Base-by-base conservation (phyloP, 2,113 vertebrate species). In the Bolborhynchus lineola region DNA sequence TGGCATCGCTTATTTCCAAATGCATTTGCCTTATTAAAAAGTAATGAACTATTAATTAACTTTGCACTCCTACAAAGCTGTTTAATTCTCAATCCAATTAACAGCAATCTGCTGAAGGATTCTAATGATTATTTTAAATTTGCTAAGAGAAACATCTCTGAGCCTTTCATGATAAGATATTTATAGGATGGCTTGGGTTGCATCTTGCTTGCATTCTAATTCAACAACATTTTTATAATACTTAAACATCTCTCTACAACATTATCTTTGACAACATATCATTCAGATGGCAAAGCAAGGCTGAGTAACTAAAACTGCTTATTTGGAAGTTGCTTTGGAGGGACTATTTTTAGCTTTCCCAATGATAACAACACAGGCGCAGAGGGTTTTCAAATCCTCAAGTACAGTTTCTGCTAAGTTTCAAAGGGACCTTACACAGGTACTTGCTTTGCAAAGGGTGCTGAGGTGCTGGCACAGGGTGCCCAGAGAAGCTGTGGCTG, bases 1-100 rank as follows among this genome's bases (percentile, higher is more conserved):
- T 88, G 57, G 93, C 97, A 97, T 97, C 95, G 95, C 96, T 94
- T 97, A 96, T 97, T 98, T 98, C 97, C 94, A 97, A 97, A 98
- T 97, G 97, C 98, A 96, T 97, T 97, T 97, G 95, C 94, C 97
- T 97, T 98, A 98, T 98, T 98, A 98, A 98, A 98, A 98, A 98
- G 98, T 98, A 98, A 98, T 98, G 98, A 98, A 97, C 98, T 98
- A 98, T 98, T 98, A 98, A 98, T 98, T 98, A 98, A 98, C 97
- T 97, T 94, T 97, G 94, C 94, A 97, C 96, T 98, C 97, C 97
- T 96, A 98, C 97, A 98, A 98, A 98, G 97, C 97, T 98, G 95
- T 97, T 97, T 98, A 98, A 98, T 97, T 98, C 98, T 98, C 98
- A 97, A 98, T 98, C 98, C 98, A 98, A 98, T 98, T 98, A 98